Evolutionary conservation across 2,888 invertebrate genomes (phyloP), one percentile per base, ranked within the genome.

Genomic region (Mycogona germanica): DNA sequence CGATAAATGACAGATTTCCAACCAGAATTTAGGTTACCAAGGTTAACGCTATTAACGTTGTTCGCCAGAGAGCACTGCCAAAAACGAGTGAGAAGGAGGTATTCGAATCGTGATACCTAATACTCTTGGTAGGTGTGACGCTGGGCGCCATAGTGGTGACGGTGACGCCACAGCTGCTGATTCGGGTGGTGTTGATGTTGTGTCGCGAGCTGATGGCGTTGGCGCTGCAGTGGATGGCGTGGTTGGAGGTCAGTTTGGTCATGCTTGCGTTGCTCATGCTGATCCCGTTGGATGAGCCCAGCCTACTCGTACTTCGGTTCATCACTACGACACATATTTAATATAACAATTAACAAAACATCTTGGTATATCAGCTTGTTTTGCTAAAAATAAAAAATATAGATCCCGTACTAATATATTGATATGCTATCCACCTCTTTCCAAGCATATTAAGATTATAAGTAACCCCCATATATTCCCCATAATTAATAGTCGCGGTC

Each of bases 261-360:
- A 86, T 84, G 66, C 85, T 85, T 85, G 85, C 84, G 86, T 84
- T 66, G n/a, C 85, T 85, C 67, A 84, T 85, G 67, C 85, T 84
- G 3, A 85, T 73, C 1, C 84, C 85, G 7, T 83, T 82, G 14
- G 84, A 81, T n/a, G 63, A 64, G 28, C 64, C 62, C 23, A 64
- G 58, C 12, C 63, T 60, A 35, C 62, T 59, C 17, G 59, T 60
- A 60, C 61, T 64, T 53, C 62, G 61, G 52, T 62, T 62, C 51
- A 60, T 61, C 61, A 53, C n/a, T n/a, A n/a, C n/a, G n/a, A n/a
- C n/a, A n/a, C n/a, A n/a, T n/a, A n/a, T 54, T 53, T 19, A 55
- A 44, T 4, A 55, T 56, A 14, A 49, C 55, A 55, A 58, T 58
- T 44, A 55, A 58, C 32, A 47, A 25, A 28, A 28, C 14, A 21